Percentiles rank a stretch among this genome's conserved stretches.
phyloP scores from a whole-genome alignment of 2,113 vertebrate genomes.

The Tiliqua scincoides region DNA sequence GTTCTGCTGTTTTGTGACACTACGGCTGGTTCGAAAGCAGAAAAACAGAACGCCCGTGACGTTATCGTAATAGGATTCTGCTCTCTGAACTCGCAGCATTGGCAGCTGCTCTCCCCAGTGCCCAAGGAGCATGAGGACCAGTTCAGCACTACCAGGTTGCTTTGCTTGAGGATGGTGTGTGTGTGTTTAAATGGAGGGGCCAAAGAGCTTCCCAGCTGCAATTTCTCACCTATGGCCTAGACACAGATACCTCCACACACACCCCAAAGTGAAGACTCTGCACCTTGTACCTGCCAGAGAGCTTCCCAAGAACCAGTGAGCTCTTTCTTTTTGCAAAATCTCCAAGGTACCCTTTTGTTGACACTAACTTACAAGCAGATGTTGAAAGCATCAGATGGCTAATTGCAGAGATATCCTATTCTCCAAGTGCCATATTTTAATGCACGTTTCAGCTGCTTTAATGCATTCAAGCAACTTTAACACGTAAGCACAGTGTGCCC shows the following conservation, averaged over 20 bases:
- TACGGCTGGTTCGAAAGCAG: conserved; percentile 68
- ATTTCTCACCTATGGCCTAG: background rate
- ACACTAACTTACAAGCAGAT: background rate
- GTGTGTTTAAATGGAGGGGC: background rate
- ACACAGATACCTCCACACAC: rapidly evolving
- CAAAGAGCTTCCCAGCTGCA: background rate
- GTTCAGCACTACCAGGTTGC: background rate
- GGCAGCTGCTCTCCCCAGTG: conserved; percentile 5
- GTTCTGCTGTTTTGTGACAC: conserved; percentile 68
- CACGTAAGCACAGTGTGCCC: conserved; percentile 9
- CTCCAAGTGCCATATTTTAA: conserved; percentile 21
- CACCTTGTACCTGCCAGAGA: rapidly evolving
- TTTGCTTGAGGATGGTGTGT: background rate
- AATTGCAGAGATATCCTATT: conserved; percentile 4
- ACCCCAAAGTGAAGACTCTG: background rate
- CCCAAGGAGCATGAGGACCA: conserved; percentile 9
- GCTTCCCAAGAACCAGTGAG: rapidly evolving
- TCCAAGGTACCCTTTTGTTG: background rate
- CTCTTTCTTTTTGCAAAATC: background rate
- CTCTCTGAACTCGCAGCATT: conserved; percentile 39
- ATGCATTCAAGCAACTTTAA: conserved; percentile 20
- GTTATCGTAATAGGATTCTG: conserved; percentile 69
- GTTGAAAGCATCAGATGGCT: conserved; percentile 23
- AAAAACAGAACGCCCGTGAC: conserved; percentile 69
- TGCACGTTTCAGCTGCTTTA: conserved; percentile 29